Conservation (phyloP, 2,113 vertebrate species). For the Ctenodactylus gundi region DNA sequence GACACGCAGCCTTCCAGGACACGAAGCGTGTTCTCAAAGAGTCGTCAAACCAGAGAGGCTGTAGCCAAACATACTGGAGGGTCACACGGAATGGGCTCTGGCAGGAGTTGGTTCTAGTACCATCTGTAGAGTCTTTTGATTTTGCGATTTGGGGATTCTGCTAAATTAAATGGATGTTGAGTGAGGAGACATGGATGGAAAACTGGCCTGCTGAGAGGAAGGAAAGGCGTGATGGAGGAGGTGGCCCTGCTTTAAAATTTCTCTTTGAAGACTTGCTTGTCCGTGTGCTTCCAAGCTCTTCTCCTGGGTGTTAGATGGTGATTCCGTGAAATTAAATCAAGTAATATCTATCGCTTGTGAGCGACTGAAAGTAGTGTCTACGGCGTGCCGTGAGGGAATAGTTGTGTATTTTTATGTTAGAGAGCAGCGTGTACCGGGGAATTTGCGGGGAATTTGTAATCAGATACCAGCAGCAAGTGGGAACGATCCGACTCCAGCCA, state of each 20-base stretch:
- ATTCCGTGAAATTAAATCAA: background rate
- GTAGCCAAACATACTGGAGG: no score
- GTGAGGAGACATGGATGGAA: background rate
- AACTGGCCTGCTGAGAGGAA: background rate
- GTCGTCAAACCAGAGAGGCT: background rate
- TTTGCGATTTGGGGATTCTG: background rate
- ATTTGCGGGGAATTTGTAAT: background rate
- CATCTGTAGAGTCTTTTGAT: background rate
- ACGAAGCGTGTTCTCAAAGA: background rate
- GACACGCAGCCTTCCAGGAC: background rate
- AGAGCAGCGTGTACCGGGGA: background rate
- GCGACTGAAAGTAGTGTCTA: background rate
- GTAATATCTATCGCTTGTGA: background rate
- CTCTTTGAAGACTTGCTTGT: background rate
- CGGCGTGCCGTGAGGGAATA: background rate
- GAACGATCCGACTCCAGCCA: background rate
- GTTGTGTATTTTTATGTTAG: background rate
- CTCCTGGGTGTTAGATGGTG: background rate
- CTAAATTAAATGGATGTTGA: background rate
- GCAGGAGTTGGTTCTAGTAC: background rate
- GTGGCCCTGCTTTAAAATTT: background rate
- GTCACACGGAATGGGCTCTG: no score
- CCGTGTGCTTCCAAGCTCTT: conserved; percentile 16
- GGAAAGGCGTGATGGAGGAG: background rate
- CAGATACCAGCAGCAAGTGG: background rate